A percentile compares a stretch with the other conserved stretches of the same genome.
Conservation (phyloP, 2,113 vertebrate genomes). For the Brachionichthys hirsutus region DNA sequence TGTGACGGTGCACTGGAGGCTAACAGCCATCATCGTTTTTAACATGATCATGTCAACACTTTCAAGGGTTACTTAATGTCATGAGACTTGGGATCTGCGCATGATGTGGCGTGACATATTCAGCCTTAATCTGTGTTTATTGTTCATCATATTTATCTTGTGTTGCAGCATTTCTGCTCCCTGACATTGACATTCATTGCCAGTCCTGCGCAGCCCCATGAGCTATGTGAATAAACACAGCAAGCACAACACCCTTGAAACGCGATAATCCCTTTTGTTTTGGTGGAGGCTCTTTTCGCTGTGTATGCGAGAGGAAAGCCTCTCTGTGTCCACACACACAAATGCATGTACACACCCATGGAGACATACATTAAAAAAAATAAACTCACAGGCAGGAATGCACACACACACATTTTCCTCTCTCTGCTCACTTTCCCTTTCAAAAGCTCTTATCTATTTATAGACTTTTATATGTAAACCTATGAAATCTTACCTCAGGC, state of each 20-base stretch:
- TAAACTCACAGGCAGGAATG: slow-evolving; percentile 28
- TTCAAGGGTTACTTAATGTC: slow-evolving; percentile 73
- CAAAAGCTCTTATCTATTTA: slow-evolving; percentile 80
- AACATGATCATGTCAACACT: slow-evolving; percentile 70
- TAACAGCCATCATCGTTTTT: slow-evolving; percentile 58
- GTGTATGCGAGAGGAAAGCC: slow-evolving; percentile 75
- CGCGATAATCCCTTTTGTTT: slow-evolving; percentile 80
- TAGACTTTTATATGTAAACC: slow-evolving; percentile 83
- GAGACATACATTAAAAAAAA: slow-evolving; percentile 21
- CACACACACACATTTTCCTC: slow-evolving; percentile 33
- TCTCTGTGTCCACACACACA: slow-evolving; percentile 46
- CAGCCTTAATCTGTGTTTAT: slow-evolving; percentile 76
- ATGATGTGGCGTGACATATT: slow-evolving; percentile 71
- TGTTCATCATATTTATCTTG: slow-evolving; percentile 77
- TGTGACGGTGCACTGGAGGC: slow-evolving; percentile 42
- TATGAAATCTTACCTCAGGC: slow-evolving; percentile 80
- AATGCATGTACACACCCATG: slow-evolving; percentile 8
- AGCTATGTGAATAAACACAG: slow-evolving; percentile 76
- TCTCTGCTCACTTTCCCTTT: slow-evolving; percentile 70
- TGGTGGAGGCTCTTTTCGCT: slow-evolving; percentile 73
- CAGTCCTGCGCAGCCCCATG: slow-evolving; percentile 73
- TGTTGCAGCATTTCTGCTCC: slow-evolving; percentile 66
- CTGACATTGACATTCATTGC: slow-evolving; percentile 77
- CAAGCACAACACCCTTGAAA: slow-evolving; percentile 78
- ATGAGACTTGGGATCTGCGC: slow-evolving; percentile 63